Evolutionary conservation across 1,140 invertebrate species (phyloP), one percentile per base, ranked within the genome.

Genomic region (Rhynchophorus ferrugineus): DNA sequence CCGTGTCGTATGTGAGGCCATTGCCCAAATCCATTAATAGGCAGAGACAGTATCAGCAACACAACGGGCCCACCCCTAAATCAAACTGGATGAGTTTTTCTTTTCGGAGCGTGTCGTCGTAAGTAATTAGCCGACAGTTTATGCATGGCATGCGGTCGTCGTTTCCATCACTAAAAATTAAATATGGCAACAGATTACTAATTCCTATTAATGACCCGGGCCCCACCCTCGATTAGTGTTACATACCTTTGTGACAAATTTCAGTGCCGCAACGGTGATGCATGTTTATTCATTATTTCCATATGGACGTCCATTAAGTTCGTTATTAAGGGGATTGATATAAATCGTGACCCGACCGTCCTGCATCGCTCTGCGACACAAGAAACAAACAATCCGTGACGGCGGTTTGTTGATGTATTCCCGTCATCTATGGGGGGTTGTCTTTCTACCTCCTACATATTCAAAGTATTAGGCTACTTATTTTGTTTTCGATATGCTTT

Each of bases 131-230:
- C 22, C 44, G 45, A 48, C n/a, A n/a, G 52, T 54, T 47, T 54
- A 44, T 54, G 52, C 52, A 54, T 54, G 39, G 21, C 7, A 11
- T 17, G 44, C 52, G 41, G 38, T 48, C 43, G 3, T 39, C 50
- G n/a, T 13, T 18, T 18, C 44, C 44, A 53, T 53, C 51, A 43
- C 52, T 48, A 54, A 54, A 54, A 54, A 54, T 54, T 54, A 54
- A 54, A 54, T 54, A 54, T 49, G 52, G 52, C 45, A 54, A 54
- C 52, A 54, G 52, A 54, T 54, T 54, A 54, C 37, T 54, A 54
- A 54, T 54, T 54, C 52, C 52, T 54, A 54, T 54, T 54, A 54
- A 54, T 54, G 52, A 45, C 43, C 11, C n/a, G 19, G 44, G 50
- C 37, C 52, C 42, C 52, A 48, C 52, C 52, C 52, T 54, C 52